Conservation (phyloP, 2,888 invertebrate genomes). For the Andricus quercusramuli region DNA sequence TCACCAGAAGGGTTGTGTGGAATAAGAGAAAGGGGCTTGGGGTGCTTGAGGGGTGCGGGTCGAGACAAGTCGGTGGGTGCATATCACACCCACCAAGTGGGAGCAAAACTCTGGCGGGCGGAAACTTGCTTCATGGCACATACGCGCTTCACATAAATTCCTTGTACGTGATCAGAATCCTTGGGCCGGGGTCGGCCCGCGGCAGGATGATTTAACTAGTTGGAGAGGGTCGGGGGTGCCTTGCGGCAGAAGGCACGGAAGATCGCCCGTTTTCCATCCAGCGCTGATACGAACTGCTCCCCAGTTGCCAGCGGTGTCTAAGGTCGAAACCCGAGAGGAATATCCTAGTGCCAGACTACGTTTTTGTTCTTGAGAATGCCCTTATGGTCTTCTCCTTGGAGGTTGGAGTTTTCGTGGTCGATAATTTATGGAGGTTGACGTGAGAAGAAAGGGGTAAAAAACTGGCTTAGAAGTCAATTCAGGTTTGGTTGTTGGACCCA, state of each 20-base stretch:
- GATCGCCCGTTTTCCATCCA: constrained; percentile 42
- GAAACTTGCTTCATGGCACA: constrained; percentile 50
- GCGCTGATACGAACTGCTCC: constrained; percentile 34
- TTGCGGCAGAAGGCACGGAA: constrained; percentile 47
- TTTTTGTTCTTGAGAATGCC: constrained; percentile 11
- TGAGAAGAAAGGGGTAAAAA: not conserved
- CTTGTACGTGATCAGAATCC: constrained; percentile 73
- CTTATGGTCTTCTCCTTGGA: not conserved
- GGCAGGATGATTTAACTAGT: constrained; percentile 69
- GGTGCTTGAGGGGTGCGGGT: not conserved
- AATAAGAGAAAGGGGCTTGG: constrained; percentile 16
- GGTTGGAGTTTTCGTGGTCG: not conserved
- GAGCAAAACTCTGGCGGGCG: constrained; percentile 41
- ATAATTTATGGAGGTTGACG: constrained; percentile 23
- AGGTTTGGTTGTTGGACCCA: not conserved
- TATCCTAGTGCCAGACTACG: constrained; percentile 25
- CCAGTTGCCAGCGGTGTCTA: constrained; percentile 28
- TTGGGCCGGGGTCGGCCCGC: constrained; percentile 55
- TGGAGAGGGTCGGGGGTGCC: constrained; percentile 53
- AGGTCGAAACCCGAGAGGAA: constrained; percentile 40
- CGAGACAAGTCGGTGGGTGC: constrained; percentile 50
- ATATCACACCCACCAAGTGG: constrained; percentile 48
- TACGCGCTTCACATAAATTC: constrained; percentile 75
- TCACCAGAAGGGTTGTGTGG: not conserved
- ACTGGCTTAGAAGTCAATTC: not conserved